These are phyloP conservation scores for Drosophila fungiperda DNA, from an alignment of 2,888 invertebrate genomes.

Conservation along the genomic window DNA sequence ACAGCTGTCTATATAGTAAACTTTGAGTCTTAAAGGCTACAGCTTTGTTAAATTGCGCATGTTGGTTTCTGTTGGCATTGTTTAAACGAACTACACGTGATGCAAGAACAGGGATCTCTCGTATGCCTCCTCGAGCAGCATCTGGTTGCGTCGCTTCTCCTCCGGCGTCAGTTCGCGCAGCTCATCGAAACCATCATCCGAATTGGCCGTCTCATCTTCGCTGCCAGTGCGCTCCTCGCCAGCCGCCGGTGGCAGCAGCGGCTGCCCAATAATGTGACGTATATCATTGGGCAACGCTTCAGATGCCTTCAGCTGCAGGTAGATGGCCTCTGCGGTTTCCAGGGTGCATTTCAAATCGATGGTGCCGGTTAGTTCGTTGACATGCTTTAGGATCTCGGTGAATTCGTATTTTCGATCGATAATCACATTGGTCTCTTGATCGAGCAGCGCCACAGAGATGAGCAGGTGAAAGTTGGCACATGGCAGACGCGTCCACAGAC, in stretches of 20 bases:
- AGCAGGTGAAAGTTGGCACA: conserved; percentile 98
- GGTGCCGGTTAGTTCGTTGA: conserved; percentile 96
- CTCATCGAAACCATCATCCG: conserved; percentile 84
- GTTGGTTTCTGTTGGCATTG: conserved; percentile 41
- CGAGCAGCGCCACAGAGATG: conserved; percentile 96
- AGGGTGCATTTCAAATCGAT: conserved; percentile 93
- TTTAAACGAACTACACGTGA: conserved; percentile 62
- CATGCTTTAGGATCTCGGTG: conserved; percentile 98
- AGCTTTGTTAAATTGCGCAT: conserved; percentile 65
- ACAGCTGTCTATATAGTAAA: conserved; percentile 57
- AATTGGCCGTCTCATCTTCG: conserved; percentile 77
- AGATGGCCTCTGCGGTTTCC: conserved; percentile 96
- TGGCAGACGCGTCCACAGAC: conserved; percentile 97
- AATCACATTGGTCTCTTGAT: conserved; percentile 93
- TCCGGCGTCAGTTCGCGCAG: conserved; percentile 78
- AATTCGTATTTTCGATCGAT: conserved; percentile 97
- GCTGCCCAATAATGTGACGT: conserved; percentile 89
- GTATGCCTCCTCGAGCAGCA: conserved; percentile 84
- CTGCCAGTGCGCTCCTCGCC: conserved; percentile 37
- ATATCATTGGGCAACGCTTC: conserved; percentile 90
- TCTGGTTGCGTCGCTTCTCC: conserved; percentile 81
- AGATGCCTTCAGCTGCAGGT: conserved; percentile 92
- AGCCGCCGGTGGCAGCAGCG: conserved; percentile 55
- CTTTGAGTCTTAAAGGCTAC: conserved; percentile 73
- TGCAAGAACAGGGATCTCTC: conserved; percentile 83